phyloP scores from a whole-genome alignment of 2,888 invertebrate genomes.

The Aproaerema taeniolella region DNA sequence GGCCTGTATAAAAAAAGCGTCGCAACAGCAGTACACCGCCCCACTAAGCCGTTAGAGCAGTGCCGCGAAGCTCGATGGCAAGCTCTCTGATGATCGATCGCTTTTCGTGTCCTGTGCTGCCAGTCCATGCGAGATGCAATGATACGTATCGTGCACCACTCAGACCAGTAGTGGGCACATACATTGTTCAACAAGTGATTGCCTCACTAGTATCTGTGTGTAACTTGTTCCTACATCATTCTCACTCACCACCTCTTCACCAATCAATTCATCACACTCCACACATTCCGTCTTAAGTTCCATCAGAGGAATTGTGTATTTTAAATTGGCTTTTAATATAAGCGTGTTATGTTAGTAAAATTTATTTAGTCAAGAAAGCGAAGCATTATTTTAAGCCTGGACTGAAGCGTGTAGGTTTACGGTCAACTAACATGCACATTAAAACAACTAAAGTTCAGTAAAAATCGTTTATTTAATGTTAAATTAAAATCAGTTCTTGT shows the following conservation, averaged over 20 bases:
- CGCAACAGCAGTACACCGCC: constrained; percentile 40
- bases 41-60: constrained; percentile 52
- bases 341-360: constrained; percentile 10
- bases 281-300: neutral
- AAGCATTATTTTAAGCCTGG: constrained; percentile 66
- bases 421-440: constrained; percentile 60
- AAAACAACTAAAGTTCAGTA: constrained; percentile 66
- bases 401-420: constrained; percentile 49
- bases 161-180: too few relatives aligned
- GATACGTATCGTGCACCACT: constrained; percentile 25
- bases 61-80: constrained; percentile 47
- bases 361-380: constrained; percentile 51
- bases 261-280: neutral
- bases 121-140: constrained; percentile 60
- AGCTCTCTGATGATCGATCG: constrained; percentile 41
- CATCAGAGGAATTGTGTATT: constrained; percentile 1
- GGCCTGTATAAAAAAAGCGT: constrained; percentile 39
- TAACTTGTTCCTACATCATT: constrained; percentile 17
- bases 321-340: constrained; percentile 4
- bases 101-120: constrained; percentile 43
- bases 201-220: constrained; percentile 24
- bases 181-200: too few relatives aligned
- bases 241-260: neutral
- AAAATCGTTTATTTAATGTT: constrained; percentile 62
- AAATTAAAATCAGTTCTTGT: constrained; percentile 72